Conservation (phyloP, 1,140 invertebrate genomes). For the Drosophila oshimai region DNA sequence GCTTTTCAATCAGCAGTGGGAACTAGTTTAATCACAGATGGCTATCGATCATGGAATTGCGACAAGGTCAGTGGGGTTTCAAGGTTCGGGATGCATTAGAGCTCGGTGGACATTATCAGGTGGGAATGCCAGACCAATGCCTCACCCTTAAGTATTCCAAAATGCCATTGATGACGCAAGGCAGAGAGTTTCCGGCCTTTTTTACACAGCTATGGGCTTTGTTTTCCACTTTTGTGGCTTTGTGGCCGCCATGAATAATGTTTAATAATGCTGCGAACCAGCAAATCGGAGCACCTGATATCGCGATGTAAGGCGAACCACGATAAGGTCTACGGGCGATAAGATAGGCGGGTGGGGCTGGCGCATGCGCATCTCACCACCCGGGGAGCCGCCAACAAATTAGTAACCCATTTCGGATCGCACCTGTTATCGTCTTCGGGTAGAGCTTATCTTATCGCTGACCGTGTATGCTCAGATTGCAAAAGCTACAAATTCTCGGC, state of each 20-base stretch:
- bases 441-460: constrained; percentile 57
- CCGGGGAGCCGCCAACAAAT: not conserved
- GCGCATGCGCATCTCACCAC: constrained; percentile 45
- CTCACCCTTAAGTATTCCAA: constrained; percentile 7
- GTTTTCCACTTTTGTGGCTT: constrained; percentile 32
- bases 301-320: constrained; percentile 15
- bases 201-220: not conserved
- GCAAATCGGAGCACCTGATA: constrained; percentile 33
- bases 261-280: constrained; percentile 7
- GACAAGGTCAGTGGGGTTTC: constrained; percentile 24
- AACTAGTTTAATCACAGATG: constrained; percentile 2
- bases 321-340: constrained; percentile 36
- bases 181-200: constrained; percentile 12
- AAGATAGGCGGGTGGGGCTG: constrained; percentile 34
- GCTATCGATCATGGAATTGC: constrained; percentile 11
- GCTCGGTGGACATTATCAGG: not conserved
- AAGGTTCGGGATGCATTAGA: constrained; percentile 17
- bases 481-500: constrained; percentile 72
- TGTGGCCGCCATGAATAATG: constrained; percentile 60
- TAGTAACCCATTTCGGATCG: constrained; percentile 60
- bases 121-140: constrained; percentile 22
- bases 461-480: constrained; percentile 54
- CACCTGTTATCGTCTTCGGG: constrained; percentile 57
- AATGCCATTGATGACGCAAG: constrained; percentile 24
- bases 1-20: constrained; percentile 11